Evolutionary conservation across 37 sponge, comb jelly and placozoan species (phyloP).

Genomic region (Petrosia ficiformis): DNA sequence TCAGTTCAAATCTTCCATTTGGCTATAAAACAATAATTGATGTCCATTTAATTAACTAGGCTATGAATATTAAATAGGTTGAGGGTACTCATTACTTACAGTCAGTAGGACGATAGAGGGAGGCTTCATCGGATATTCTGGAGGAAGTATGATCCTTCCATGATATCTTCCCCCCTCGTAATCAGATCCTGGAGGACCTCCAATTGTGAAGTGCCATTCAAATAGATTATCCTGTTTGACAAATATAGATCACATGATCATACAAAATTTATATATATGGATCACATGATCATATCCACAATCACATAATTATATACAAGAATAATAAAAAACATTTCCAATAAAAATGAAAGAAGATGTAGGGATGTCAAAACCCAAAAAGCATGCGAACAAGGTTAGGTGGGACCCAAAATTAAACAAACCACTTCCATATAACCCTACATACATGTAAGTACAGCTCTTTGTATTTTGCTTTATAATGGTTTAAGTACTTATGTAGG

Average conservation of each 20-base stretch:
- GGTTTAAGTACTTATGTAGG: too few species aligned
- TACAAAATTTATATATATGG: too few species aligned
- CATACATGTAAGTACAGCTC: too few species aligned
- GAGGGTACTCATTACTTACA: slow-evolving; percentile 51
- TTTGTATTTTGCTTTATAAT: too few species aligned
- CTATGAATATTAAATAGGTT: too few species aligned
- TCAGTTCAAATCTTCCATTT: slow-evolving; percentile 91
- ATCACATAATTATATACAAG: not conserved
- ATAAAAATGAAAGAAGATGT: too few species aligned
- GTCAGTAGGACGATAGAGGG: slow-evolving; percentile 93
- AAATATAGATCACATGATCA: not conserved
- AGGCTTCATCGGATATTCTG: slow-evolving; percentile 99
- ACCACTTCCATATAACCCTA: too few species aligned
- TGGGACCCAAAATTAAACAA: too few species aligned
- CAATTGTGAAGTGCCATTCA: slow-evolving; percentile 99
- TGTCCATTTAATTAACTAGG: too few species aligned
- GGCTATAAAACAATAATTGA: slow-evolving; percentile 39
- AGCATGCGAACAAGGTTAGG: too few species aligned
- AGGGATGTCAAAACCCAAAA: too few species aligned
- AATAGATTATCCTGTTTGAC: slow-evolving; percentile 84
- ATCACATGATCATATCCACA: not conserved
- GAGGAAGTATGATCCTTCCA: slow-evolving; percentile 90
- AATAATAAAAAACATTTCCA: too few species aligned
- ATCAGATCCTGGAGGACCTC: slow-evolving; percentile 77
- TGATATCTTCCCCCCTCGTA: slow-evolving; percentile 93